Evolutionary conservation across 2,113 vertebrate genomes (phyloP), one percentile per base, ranked within the genome.

Genomic region (Hypomesus transpacificus): DNA sequence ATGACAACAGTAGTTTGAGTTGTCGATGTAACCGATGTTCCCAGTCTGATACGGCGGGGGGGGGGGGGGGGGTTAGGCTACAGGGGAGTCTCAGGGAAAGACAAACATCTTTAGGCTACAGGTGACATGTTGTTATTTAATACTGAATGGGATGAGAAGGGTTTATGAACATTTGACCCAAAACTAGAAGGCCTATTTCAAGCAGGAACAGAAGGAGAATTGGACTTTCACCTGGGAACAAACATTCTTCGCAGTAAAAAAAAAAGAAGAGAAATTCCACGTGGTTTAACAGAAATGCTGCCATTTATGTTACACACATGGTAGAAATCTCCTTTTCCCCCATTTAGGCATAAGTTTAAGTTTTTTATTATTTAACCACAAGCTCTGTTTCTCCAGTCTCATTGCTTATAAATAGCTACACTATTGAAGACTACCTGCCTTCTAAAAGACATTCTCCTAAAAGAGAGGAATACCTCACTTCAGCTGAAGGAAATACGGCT

Each of bases 341-440:
- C 24, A 21, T 59, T 79, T 63, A 26, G 62, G 59, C 54, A 11
- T 58, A 20, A 34, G 61, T 28, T 63, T 18, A 63, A 34, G 14
- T 26, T 62, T 53, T 16, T 26, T 63, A 21, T 24, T 61, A 61
- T 28, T 24, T 1, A 28, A 59, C 34, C 61, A 70, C 60, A 62
- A 26, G 60, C 31, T 76, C 69, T 50, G 18, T 64, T 59, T 54
- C 65, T 21, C 59, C 76, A 71, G 21, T 58, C 76, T 17, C 28
- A 22, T 68, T 69, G 60, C 69, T 75, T 76, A 79, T 67, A 68
- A 61, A 84, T 60, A 39, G 75, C 73, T 86, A 83, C 66, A 71
- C 74, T 82, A 84, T 69, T 77, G 75, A 74, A 75, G 69, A 80
- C 65, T 77, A 77, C 61, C 0, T 54, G 70, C 77, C 77, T 46